phyloP scores from a whole-genome alignment of 2,888 invertebrate species.

The Chrysolina oricalcia region DNA sequence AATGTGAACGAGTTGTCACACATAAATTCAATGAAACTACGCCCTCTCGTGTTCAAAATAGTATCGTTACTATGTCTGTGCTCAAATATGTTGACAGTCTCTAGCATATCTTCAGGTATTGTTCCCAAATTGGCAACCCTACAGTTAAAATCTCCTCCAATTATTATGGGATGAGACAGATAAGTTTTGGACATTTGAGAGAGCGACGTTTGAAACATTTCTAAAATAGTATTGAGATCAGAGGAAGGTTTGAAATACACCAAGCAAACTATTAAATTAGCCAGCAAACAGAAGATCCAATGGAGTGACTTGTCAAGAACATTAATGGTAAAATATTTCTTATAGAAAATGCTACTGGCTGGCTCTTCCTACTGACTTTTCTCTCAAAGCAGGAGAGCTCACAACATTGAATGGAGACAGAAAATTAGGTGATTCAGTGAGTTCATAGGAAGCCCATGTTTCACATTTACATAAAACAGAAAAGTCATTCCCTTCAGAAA shows the following conservation, averaged over 20 bases:
- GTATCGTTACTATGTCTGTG: neutral
- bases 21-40: slow-evolving; percentile 13
- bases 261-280: neutral
- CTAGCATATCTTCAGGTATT: neutral
- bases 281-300: neutral
- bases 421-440: slow-evolving; percentile 4
- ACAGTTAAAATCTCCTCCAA: slow-evolving; percentile 11
- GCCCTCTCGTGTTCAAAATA: slow-evolving; percentile 16
- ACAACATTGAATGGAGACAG: neutral
- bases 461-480: slow-evolving; percentile 4
- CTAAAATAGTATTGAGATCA: neutral
- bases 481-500: neutral
- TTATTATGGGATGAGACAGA: neutral
- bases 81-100: neutral
- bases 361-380: too few species aligned
- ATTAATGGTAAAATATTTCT: neutral
- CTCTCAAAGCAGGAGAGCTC: neutral
- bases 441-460: neutral
- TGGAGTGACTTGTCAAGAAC: neutral
- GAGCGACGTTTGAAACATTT: slow-evolving; percentile 2
- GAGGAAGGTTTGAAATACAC: slow-evolving; percentile 10
- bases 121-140: slow-evolving; percentile 13
- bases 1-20: neutral
- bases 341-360: too few species aligned
- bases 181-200: neutral